Conservation (phyloP, 2,113 vertebrate species). For the Caranx ignobilis region DNA sequence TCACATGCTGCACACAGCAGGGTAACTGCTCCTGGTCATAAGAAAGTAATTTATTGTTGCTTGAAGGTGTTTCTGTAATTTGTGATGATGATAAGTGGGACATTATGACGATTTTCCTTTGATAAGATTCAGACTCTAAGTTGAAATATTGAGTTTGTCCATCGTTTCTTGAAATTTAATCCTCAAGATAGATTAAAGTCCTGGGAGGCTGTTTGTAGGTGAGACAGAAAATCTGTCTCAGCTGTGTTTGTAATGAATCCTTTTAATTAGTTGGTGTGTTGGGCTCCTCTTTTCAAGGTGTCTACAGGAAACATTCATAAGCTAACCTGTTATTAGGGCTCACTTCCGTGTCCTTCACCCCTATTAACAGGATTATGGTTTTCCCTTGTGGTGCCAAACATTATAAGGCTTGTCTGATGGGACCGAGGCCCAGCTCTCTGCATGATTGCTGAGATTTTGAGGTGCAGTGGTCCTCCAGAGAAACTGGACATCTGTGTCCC, state of each 20-base stretch:
- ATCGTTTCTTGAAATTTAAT: neutral
- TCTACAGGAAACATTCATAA: slow-evolving; percentile 67
- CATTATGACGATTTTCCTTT: neutral
- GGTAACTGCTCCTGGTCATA: neutral
- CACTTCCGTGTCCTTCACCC: slow-evolving; percentile 47
- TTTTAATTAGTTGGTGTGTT: slow-evolving; percentile 48
- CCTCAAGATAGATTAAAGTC: neutral
- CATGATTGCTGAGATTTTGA: slow-evolving; percentile 10
- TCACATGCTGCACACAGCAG: neutral
- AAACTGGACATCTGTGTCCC: slow-evolving; percentile 73
- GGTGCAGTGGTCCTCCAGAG: slow-evolving; percentile 41
- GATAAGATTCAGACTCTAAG: neutral
- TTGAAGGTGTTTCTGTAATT: neutral
- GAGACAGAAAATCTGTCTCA: slow-evolving; percentile 23
- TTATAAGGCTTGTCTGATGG: slow-evolving; percentile 56
- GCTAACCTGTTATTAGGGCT: slow-evolving; percentile 63
- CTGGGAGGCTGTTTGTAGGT: neutral
- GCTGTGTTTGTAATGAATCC: slow-evolving; percentile 50
- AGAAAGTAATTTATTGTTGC: neutral
- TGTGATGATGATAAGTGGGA: neutral
- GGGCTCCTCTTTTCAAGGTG: slow-evolving; percentile 37
- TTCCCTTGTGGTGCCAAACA: slow-evolving; percentile 26
- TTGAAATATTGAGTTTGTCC: neutral
- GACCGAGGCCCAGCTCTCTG: slow-evolving; percentile 29
- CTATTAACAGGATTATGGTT: slow-evolving; percentile 46